A percentile compares a stretch with the other conserved stretches of the same genome.
phyloP scores from a whole-genome alignment of 37 sponge, comb jelly and placozoan species.

The Bolinopsis microptera region DNA sequence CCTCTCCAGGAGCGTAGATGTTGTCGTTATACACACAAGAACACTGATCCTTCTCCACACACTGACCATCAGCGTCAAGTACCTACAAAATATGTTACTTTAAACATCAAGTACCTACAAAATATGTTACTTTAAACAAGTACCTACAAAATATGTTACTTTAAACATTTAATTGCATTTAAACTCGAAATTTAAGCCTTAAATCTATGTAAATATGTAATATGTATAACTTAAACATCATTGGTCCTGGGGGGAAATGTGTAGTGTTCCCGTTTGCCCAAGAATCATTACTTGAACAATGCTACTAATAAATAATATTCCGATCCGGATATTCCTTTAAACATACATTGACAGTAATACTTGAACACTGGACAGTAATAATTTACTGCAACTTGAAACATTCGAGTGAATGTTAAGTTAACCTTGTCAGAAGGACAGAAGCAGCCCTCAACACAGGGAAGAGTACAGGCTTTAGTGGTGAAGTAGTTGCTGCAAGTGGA shows the following conservation, averaged over 20 bases:
- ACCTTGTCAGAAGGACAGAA: slow-evolving; percentile 59
- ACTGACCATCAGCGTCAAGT: slow-evolving; percentile 5
- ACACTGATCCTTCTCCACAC: slow-evolving; percentile 39
- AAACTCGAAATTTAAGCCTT: no score
- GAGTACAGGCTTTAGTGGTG: not conserved
- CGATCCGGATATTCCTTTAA: no score
- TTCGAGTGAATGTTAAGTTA: no score
- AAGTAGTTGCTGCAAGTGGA: not conserved
- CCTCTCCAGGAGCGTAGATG: not conserved
- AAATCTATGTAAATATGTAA: no score
- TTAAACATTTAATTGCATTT: not conserved
- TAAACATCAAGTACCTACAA: not conserved
- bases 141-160: slow-evolving; percentile 2
- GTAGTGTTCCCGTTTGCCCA: no score
- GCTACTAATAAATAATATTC: no score
- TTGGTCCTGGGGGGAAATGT: no score
- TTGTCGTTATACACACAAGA: slow-evolving; percentile 11
- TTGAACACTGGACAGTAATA: no score
- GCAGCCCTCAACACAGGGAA: slow-evolving; percentile 63
- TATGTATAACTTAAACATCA: no score
- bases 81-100: slow-evolving; percentile 2
- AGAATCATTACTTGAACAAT: no score
- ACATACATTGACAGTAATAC: no score
- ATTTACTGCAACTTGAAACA: no score
- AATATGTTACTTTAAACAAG: not conserved